Percentiles rank a stretch among this genome's conserved stretches.
Conservation (phyloP, 2,113 vertebrate genomes). For the Hippocampus abdominalis region DNA sequence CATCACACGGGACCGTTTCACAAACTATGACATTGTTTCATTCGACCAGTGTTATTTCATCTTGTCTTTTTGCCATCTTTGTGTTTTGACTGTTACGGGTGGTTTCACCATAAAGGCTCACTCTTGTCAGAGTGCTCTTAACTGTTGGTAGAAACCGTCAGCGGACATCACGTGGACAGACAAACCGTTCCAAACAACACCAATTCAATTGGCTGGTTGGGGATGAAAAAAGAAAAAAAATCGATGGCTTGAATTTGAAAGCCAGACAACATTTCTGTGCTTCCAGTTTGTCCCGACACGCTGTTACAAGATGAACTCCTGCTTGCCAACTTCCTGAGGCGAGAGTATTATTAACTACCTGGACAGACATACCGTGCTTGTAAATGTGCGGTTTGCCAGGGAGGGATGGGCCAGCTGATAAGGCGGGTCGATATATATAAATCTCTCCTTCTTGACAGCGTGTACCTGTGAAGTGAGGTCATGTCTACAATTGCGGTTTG, state of each 20-base stretch:
- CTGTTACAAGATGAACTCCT: conserved; percentile 24
- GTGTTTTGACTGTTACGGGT: neutral
- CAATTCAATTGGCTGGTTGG: neutral
- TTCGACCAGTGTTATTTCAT: too few species aligned
- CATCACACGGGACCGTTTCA: too few species aligned
- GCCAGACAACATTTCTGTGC: conserved; percentile 16
- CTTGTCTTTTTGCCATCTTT: too few species aligned
- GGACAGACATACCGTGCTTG: conserved; percentile 17
- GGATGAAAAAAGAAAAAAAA: neutral
- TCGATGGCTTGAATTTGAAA: conserved; percentile 3
- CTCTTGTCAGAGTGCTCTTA: neutral
- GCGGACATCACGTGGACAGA: neutral
- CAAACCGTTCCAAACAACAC: neutral
- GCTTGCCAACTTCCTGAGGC: conserved; percentile 23
- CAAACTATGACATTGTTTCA: too few species aligned
- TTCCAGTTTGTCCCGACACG: neutral
- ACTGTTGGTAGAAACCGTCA: neutral
- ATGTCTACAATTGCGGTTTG: conserved; percentile 64
- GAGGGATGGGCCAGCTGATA: conserved; percentile 44
- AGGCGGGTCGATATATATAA: conserved; percentile 18
- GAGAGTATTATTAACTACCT: conserved; percentile 42
- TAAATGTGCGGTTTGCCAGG: conserved; percentile 32
- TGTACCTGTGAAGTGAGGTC: conserved; percentile 58
- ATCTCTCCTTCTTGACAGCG: conserved; percentile 35
- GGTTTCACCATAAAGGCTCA: neutral